These are phyloP conservation scores for Anthophora plumipes DNA, from an alignment of 2,888 invertebrate genomes.

Conservation along the genomic window DNA sequence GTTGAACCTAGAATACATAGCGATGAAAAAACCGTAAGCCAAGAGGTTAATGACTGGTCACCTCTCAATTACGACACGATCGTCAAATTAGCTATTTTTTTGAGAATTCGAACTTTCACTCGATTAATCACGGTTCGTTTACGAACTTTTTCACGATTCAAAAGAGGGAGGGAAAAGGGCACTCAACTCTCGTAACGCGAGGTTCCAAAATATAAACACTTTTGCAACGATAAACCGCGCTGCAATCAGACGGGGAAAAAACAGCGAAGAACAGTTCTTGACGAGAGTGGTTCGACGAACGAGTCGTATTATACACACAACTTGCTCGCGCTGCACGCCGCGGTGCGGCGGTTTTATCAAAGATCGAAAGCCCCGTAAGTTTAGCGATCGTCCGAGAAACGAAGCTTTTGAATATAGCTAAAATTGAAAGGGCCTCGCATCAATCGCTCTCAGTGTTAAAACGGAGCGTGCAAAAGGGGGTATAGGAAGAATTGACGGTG, in stretches of 20 bases:
- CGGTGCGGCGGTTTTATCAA: conserved; percentile 11
- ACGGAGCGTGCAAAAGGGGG: conserved; percentile 4
- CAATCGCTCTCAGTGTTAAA: conserved; percentile 3
- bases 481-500: not conserved
- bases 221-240: not conserved
- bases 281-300: not conserved
- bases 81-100: too few relatives aligned
- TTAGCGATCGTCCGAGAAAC: conserved; percentile 18
- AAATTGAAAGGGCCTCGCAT: conserved; percentile 16
- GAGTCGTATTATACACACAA: not conserved
- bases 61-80: too few relatives aligned
- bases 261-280: conserved; percentile 9
- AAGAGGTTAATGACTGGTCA: too few relatives aligned
- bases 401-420: conserved; percentile 13
- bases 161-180: too few relatives aligned
- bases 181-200: too few relatives aligned
- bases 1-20: too few relatives aligned
- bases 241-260: not conserved
- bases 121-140: too few relatives aligned
- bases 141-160: too few relatives aligned
- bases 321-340: too few relatives aligned
- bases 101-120: too few relatives aligned
- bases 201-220: too few relatives aligned
- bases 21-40: too few relatives aligned
- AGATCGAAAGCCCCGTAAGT: conserved; percentile 19